These are phyloP conservation scores for Trichonephila inaurata DNA, from an alignment of 1,140 invertebrate species.

Conservation along the genomic window DNA sequence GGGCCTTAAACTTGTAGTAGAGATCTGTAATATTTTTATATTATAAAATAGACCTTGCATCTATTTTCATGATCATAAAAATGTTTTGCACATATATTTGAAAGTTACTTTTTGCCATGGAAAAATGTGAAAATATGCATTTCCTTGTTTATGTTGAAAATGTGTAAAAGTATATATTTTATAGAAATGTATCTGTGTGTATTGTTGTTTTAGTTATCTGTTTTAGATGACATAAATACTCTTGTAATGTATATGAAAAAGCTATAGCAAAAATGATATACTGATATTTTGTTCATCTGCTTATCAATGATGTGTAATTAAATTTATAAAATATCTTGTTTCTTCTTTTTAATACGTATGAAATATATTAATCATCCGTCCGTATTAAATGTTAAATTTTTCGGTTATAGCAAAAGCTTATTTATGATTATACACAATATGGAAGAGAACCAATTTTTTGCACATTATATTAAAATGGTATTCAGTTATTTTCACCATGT, in stretches of 20 bases:
- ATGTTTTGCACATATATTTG: background rate
- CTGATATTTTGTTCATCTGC: background rate
- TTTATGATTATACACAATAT: too few relatives aligned
- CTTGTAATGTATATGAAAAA: background rate
- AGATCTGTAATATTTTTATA: conserved; percentile 4
- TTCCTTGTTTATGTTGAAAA: background rate
- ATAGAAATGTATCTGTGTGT: background rate
- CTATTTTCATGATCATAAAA: conserved; percentile 7
- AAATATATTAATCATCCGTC: too few relatives aligned
- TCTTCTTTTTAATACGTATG: too few relatives aligned
- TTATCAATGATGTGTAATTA: background rate
- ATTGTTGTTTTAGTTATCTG: background rate
- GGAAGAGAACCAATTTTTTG: too few relatives aligned
- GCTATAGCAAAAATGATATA: background rate
- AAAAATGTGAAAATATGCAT: background rate
- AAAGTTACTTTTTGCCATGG: background rate
- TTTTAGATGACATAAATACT: background rate
- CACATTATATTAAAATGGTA: too few relatives aligned
- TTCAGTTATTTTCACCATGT: too few relatives aligned
- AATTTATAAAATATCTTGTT: background rate
- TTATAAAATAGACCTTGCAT: conserved; percentile 14
- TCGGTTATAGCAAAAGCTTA: too few relatives aligned
- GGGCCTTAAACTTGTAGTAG: conserved; percentile 12
- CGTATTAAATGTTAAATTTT: too few relatives aligned
- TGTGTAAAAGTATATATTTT: background rate